Evolutionary conservation across 2,888 invertebrate genomes (phyloP).

Genomic region (Epinotia demarniana): DNA sequence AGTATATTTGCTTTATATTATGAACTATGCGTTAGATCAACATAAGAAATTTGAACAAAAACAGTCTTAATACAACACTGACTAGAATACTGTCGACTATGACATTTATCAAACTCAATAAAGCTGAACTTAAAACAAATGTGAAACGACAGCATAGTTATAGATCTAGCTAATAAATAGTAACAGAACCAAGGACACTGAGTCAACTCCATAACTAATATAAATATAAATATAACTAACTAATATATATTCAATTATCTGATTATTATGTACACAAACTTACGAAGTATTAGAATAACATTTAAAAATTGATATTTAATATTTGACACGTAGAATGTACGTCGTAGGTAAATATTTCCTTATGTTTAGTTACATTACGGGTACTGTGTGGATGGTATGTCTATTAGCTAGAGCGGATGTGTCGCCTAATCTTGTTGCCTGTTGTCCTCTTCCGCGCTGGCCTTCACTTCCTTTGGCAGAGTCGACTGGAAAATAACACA

Average conservation of each 20-base stretch:
- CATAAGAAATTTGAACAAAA: conserved; percentile 43
- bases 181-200: conserved; percentile 46
- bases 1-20: conserved; percentile 45
- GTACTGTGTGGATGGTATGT: conserved; percentile 54
- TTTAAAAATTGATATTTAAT: conserved; percentile 71
- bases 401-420: conserved; percentile 59
- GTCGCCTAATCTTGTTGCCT: conserved; percentile 74
- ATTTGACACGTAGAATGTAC: conserved; percentile 57
- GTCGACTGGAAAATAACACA: conserved; percentile 68
- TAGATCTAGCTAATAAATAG: conserved; percentile 13
- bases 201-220: conserved; percentile 51
- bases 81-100: conserved; percentile 57
- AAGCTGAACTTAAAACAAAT: not conserved
- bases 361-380: conserved; percentile 53
- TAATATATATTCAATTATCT: conserved; percentile 66
- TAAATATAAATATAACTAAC: no score
- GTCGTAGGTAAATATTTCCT: conserved; percentile 57
- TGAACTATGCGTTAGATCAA: conserved; percentile 45
- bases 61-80: conserved; percentile 66
- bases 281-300: conserved; percentile 70
- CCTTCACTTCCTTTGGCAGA: conserved; percentile 78
- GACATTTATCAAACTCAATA: conserved; percentile 8
- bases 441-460: conserved; percentile 75
- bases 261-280: conserved; percentile 79
- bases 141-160: not conserved